Conservation (phyloP, 2,113 vertebrate genomes). For the Origma solitaria region DNA sequence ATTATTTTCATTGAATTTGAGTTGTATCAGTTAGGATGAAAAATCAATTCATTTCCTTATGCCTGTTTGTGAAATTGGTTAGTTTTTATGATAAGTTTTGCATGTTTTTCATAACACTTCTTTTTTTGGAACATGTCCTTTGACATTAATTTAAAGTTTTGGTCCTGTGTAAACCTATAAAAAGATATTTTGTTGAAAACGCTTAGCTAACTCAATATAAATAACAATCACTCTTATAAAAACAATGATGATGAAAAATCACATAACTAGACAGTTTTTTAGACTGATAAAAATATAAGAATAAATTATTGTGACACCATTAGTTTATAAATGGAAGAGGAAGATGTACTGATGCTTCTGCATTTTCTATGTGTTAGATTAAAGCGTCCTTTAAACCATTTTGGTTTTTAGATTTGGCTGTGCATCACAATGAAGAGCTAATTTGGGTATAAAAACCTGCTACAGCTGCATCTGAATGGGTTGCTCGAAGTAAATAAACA, state of each 20-base stretch:
- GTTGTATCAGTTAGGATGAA: background rate
- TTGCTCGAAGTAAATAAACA: background rate
- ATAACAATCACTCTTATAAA: background rate
- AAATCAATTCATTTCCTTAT: background rate
- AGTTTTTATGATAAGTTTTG: background rate
- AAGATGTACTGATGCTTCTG: background rate
- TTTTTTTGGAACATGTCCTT: background rate
- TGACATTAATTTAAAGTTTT: background rate
- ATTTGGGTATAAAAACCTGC: background rate
- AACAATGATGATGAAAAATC: background rate
- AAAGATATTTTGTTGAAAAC: background rate
- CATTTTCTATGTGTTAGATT: background rate
- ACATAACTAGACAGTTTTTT: background rate
- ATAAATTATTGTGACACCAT: background rate
- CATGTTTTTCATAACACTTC: background rate
- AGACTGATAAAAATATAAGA: background rate
- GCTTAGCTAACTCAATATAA: background rate
- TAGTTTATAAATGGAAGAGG: background rate
- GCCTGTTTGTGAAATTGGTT: fast-evolving
- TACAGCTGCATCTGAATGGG: background rate
- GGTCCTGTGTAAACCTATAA: background rate
- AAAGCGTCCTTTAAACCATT: background rate
- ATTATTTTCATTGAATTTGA: background rate
- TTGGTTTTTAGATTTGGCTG: background rate
- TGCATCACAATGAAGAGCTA: background rate